These are phyloP conservation scores for Drosophila hamatofila DNA, from an alignment of 2,888 invertebrate species.

Conservation along the genomic window DNA sequence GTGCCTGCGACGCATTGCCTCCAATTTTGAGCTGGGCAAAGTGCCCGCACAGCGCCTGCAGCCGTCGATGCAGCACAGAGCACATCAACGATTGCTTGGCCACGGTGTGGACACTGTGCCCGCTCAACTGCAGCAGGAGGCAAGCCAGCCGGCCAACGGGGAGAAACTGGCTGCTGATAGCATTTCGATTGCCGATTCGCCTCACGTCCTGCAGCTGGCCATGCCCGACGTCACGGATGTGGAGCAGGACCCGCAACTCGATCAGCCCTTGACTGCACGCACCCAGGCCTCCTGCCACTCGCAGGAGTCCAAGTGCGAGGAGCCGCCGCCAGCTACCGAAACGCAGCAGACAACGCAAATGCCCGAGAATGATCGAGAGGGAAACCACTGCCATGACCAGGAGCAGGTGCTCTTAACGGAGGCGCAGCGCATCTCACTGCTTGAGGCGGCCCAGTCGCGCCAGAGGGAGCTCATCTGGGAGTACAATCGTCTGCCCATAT, in stretches of 20 bases:
- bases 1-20: slow-evolving; percentile 49
- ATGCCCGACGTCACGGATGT: slow-evolving; percentile 66
- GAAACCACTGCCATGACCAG: not conserved
- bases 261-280: slow-evolving; percentile 43
- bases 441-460: slow-evolving; percentile 37
- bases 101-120: slow-evolving; percentile 23
- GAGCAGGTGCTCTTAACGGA: slow-evolving; percentile 37
- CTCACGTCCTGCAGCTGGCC: slow-evolving; percentile 40
- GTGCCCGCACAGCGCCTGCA: slow-evolving; percentile 37
- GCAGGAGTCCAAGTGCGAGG: not conserved
- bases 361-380: not conserved
- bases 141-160: not conserved
- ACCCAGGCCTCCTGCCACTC: slow-evolving; percentile 38
- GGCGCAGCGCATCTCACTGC: slow-evolving; percentile 35
- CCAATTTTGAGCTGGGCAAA: slow-evolving; percentile 64
- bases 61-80: slow-evolving; percentile 30
- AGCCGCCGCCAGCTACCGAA: not conserved
- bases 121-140: slow-evolving; percentile 7
- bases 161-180: not conserved
- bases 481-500: slow-evolving; percentile 64
- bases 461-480: slow-evolving; percentile 47
- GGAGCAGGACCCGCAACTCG: slow-evolving; percentile 47
- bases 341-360: not conserved
- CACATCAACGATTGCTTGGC: slow-evolving; percentile 8
- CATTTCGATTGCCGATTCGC: not conserved